phyloP scores from a whole-genome alignment of 2,113 vertebrate species.

The Spermophilus dauricus region DNA sequence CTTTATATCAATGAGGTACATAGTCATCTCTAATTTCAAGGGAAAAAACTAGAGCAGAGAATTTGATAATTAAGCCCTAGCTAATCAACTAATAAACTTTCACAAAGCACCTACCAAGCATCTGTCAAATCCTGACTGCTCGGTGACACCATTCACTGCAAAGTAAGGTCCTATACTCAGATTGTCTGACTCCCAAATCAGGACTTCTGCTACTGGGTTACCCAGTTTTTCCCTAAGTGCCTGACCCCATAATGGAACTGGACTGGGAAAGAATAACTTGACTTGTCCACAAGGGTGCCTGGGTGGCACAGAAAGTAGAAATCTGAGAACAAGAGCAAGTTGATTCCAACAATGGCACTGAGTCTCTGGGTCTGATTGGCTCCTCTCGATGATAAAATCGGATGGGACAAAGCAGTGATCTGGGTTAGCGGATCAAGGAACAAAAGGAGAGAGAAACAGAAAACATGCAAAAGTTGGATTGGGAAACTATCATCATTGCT shows the following conservation, averaged over 20 bases:
- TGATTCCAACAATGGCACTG: conserved; percentile 7
- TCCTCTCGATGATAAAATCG: conserved; percentile 40
- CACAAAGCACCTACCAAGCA: not conserved
- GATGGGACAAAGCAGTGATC: conserved; percentile 66
- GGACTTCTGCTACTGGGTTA: conserved; percentile 38
- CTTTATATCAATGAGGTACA: not conserved
- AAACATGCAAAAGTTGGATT: not conserved
- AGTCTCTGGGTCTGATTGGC: conserved; percentile 28
- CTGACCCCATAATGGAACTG: not conserved
- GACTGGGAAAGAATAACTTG: conserved; percentile 23
- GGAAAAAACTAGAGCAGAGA: not conserved
- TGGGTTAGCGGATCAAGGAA: conserved; percentile 75
- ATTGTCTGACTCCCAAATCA: not conserved
- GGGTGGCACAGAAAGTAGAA: conserved; percentile 62
- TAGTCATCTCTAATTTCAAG: conserved; percentile 14
- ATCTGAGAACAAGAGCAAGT: conserved; percentile 46
- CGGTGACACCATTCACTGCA: not conserved
- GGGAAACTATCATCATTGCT: conserved; percentile 47
- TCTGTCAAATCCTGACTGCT: not conserved
- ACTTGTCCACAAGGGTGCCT: conserved; percentile 8
- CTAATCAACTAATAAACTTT: not conserved
- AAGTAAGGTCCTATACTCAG: not conserved
- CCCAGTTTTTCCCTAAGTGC: conserved; percentile 48
- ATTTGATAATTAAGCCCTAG: not conserved
- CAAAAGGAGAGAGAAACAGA: conserved; percentile 43